These are phyloP conservation scores for Chloroceryle aenea DNA, from an alignment of 2,113 vertebrate genomes.

Conservation along the genomic window DNA sequence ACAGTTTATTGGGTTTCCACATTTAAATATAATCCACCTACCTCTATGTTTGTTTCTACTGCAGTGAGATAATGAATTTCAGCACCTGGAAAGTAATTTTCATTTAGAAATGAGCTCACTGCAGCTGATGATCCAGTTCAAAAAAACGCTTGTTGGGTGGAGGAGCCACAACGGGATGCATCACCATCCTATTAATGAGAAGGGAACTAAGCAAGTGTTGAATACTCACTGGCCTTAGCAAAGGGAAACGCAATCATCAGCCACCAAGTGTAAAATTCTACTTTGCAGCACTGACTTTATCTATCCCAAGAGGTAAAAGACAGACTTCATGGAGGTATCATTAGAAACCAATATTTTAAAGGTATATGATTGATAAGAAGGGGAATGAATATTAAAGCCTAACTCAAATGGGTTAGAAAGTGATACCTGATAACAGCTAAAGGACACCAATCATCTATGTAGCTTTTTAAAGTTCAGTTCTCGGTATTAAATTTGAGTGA, in stretches of 20 bases:
- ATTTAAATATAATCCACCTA: not conserved
- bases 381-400: not conserved
- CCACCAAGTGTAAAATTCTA: not conserved
- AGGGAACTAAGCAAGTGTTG: not conserved
- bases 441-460: not conserved
- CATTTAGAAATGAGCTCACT: not conserved
- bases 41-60: not conserved
- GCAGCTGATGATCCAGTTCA: conserved; percentile 19
- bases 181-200: conserved; percentile 13
- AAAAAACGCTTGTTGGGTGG: not conserved
- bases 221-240: not conserved
- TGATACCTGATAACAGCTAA: not conserved
- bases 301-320: not conserved
- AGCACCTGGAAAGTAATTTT: conserved; percentile 29
- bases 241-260: not conserved
- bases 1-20: not conserved
- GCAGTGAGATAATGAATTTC: conserved; percentile 3
- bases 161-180: not conserved
- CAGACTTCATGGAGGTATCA: not conserved
- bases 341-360: not conserved
- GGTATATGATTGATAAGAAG: not conserved
- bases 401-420: not conserved
- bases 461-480: not conserved
- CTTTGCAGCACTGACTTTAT: not conserved
- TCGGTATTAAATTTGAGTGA: not conserved